Conservation (phyloP, 2,888 invertebrate genomes). For the Dicyrtoma fusca region DNA sequence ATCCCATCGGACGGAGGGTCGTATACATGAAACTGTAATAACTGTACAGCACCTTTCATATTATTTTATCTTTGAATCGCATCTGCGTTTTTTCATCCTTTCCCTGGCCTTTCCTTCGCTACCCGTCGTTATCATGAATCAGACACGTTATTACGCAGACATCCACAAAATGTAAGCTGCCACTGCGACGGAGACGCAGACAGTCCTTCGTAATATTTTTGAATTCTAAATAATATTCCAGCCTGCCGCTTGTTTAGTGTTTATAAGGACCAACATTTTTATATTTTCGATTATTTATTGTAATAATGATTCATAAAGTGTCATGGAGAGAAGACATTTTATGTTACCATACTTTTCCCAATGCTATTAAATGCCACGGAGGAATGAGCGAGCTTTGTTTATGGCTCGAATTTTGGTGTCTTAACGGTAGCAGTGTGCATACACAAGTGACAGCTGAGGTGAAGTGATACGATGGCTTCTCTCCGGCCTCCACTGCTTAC, state of each 20-base stretch:
- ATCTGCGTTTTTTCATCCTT: conserved; percentile 11
- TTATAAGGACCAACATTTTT: background rate
- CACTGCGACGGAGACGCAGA: background rate
- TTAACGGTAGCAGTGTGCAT: background rate
- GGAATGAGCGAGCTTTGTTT: background rate
- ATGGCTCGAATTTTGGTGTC: background rate
- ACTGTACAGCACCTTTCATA: conserved; percentile 17
- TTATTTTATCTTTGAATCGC: conserved; percentile 23
- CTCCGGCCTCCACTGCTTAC: too few relatives aligned
- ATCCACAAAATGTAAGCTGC: background rate
- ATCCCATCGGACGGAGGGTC: background rate
- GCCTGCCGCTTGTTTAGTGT: background rate
- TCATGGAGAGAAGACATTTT: too few relatives aligned
- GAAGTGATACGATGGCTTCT: too few relatives aligned
- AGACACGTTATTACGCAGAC: conserved; percentile 12
- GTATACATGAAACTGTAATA: background rate
- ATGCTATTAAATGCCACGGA: conserved; percentile 12
- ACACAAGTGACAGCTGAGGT: too few relatives aligned
- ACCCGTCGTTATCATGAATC: conserved; percentile 36
- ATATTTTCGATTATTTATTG: conserved; percentile 13
- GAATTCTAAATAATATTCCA: background rate
- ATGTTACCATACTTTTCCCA: too few relatives aligned
- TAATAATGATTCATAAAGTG: conserved; percentile 19
- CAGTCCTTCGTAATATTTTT: conserved; percentile 1
- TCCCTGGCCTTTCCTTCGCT: conserved; percentile 6